Base-by-base conservation (phyloP, 2,113 vertebrate genomes). In the Tachysurus fulvidraco region DNA sequence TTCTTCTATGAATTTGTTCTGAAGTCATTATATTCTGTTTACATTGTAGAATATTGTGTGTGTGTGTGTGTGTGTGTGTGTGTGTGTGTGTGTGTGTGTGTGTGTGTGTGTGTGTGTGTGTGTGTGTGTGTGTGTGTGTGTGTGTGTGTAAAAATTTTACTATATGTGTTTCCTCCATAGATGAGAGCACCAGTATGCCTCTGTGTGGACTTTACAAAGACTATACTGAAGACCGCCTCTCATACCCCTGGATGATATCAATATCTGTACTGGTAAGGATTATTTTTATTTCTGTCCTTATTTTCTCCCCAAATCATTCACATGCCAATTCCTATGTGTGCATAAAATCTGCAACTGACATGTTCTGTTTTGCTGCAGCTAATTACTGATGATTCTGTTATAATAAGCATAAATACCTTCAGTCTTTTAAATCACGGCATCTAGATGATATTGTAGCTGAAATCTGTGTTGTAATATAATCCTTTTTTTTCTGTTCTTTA, bases 141-240 rank as follows among this genome's bases (percentile, higher is more conserved):
- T 25, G 44, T 62, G 12, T 88, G 3, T 54, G 62, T 21, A n/a
- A n/a, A n/a, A n/a, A n/a, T n/a, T n/a, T 41, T 71, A 74, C 19
- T 74, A 21, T 46, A 10, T 17, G 21, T 71, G 3, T 50, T 28
- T 83, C 19, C 55, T 54, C 50, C 87, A 41, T 89, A 95, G 95
- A 95, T 92, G 94, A 94, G 78, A 64, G 83, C 1, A 86, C 91
- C 0, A 92, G 93, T 60, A 28, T 85, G 28, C 88, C 89, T 78
- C 71, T 94, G 13, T 96, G 95, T 91, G 95, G 95, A 79, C 94
- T 95, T 76, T 88, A 95, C 86, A 93, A 13, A 60, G 80, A 76
- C 0, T 91, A 92, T 46, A 7, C 41, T 12, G 41, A 84, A 1
- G 0, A 0, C 2, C 54, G 64, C 0, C 25, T 2, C 8, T 59